Conservation (phyloP, 2,113 vertebrate genomes). For the Bubo blakistoni region DNA sequence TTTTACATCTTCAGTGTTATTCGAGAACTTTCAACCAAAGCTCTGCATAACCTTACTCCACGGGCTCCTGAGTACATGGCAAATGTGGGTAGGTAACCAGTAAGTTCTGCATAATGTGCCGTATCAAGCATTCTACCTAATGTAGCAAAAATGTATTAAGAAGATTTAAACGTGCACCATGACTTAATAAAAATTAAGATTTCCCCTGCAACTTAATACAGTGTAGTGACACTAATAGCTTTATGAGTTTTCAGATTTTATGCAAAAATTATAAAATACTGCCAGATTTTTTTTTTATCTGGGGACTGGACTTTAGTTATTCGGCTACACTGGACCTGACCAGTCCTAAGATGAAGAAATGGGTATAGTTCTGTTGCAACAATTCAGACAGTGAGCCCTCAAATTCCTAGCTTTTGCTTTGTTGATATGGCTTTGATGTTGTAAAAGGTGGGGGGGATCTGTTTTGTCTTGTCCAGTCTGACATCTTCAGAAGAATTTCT, state of each 20-base stretch:
- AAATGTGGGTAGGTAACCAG: conserved; percentile 75
- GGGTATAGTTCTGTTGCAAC: neutral
- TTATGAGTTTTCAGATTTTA: neutral
- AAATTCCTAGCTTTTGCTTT: neutral
- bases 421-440: neutral
- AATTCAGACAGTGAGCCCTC: neutral
- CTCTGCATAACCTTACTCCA: conserved; percentile 86
- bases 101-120: neutral
- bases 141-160: neutral
- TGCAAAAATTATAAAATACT: neutral
- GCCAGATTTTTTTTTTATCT: neutral
- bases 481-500: neutral
- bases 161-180: neutral
- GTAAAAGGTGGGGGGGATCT: neutral
- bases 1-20: conserved; percentile 74
- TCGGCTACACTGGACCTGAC: neutral
- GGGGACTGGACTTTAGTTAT: neutral
- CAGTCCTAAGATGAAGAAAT: neutral
- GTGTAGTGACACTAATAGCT: neutral
- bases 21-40: conserved; percentile 86
- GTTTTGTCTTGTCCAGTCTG: conserved; percentile 25
- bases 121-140: fast-evolving
- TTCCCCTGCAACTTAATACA: neutral
- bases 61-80: conserved; percentile 83
- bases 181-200: neutral